These are phyloP conservation scores for Neofelis nebulosa DNA, from an alignment of 2,113 vertebrate genomes.

Conservation along the genomic window DNA sequence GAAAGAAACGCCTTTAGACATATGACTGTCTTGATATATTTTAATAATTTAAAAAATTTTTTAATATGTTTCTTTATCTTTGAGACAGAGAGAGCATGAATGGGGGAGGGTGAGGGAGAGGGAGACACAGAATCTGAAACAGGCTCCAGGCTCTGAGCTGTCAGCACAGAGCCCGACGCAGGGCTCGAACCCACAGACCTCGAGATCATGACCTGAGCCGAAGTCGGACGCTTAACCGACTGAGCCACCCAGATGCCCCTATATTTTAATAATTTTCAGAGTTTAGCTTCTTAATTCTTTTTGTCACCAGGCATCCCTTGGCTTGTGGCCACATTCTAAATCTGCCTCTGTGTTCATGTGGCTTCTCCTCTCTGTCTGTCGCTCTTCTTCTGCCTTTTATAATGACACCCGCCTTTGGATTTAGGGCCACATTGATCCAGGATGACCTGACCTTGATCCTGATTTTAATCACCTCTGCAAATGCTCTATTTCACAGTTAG, in stretches of 20 bases:
- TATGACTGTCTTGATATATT: neutral
- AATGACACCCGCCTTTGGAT: neutral
- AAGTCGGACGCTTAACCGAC: too few species aligned
- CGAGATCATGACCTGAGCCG: too few species aligned
- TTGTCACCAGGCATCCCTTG: neutral
- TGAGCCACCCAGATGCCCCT: too few species aligned
- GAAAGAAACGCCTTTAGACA: too few species aligned
- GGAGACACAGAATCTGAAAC: too few species aligned
- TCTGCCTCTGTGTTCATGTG: rapidly evolving
- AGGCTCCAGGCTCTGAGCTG: too few species aligned
- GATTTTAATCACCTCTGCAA: neutral
- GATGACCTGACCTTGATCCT: neutral
- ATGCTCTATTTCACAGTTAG: neutral
- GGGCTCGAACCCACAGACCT: rapidly evolving
- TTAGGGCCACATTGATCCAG: neutral
- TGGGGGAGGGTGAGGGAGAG: too few species aligned
- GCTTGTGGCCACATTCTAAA: neutral
- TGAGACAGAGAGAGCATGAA: too few species aligned
- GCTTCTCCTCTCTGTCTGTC: neutral
- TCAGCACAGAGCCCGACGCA: too few species aligned
- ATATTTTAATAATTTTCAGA: neutral
- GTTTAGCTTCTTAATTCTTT: neutral
- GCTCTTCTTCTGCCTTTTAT: neutral
- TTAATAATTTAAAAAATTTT: neutral
- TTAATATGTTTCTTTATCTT: too few species aligned